Conservation (phyloP, 2,113 vertebrate genomes). For the Cromileptes altivelis region DNA sequence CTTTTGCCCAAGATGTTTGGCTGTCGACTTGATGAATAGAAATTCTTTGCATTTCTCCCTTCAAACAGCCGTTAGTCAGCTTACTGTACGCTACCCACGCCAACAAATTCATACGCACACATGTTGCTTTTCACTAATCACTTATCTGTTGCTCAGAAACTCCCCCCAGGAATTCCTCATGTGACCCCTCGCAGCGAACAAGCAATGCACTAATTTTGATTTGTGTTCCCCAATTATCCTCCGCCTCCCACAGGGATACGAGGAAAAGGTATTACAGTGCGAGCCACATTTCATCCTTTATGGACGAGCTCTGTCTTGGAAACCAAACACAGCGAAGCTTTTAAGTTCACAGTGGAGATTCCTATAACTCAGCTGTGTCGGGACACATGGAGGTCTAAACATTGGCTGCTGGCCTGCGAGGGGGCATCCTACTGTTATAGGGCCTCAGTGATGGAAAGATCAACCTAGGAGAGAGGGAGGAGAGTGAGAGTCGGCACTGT, state of each 20-base stretch:
- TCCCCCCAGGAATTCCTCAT: conserved; percentile 33
- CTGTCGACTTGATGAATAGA: conserved; percentile 1
- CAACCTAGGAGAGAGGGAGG: conserved; percentile 48
- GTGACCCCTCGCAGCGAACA: conserved; percentile 58
- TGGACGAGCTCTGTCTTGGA: conserved; percentile 60
- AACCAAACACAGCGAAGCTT: conserved; percentile 68
- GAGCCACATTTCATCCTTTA: conserved; percentile 69
- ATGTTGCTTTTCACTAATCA: conserved; percentile 27
- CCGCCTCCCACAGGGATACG: conserved; percentile 33
- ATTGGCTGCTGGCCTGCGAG: conserved; percentile 52
- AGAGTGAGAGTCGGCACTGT: conserved; percentile 50
- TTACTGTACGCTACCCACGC: background rate
- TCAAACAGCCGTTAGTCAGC: background rate
- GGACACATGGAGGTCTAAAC: conserved; percentile 69
- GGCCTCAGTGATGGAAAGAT: conserved; percentile 65
- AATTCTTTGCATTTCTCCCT: background rate
- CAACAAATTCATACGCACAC: background rate
- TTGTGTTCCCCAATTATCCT: conserved; percentile 66
- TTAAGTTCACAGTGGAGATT: conserved; percentile 70
- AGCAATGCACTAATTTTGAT: conserved; percentile 71
- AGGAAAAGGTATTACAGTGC: conserved; percentile 47
- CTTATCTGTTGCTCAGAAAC: conserved; percentile 35
- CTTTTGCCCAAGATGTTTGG: background rate
- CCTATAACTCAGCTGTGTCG: conserved; percentile 69
- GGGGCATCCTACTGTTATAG: conserved; percentile 67